A percentile compares a stretch with the other conserved stretches of the same genome.
Conservation (phyloP, 1,140 invertebrate genomes). For the Polyergus mexicanus region DNA sequence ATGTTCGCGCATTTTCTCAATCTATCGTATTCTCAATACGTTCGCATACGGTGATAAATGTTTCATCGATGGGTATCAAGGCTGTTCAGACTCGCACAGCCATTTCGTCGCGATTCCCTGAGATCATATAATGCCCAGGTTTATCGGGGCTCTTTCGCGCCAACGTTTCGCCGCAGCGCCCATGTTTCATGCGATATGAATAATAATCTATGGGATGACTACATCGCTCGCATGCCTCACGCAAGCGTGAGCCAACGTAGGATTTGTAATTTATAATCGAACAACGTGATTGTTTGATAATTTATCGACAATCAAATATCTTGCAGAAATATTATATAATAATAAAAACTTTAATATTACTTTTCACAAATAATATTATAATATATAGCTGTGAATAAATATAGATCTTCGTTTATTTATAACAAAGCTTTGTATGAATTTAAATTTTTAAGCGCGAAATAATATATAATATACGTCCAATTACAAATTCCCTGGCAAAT, state of each 20-base stretch:
- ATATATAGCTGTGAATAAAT: not conserved
- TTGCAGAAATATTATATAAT: not conserved
- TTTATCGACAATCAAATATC: not conserved
- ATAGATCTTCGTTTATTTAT: not conserved
- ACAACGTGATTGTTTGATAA: not conserved
- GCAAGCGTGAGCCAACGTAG: slow-evolving; percentile 55
- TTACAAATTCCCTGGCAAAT: slow-evolving; percentile 34
- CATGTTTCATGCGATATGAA: slow-evolving; percentile 85
- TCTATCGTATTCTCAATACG: not conserved
- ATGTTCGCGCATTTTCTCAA: not conserved
- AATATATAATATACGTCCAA: not conserved
- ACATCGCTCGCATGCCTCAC: slow-evolving; percentile 66
- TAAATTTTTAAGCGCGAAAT: slow-evolving; percentile 38
- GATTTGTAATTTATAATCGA: slow-evolving; percentile 40
- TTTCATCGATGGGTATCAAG: slow-evolving; percentile 16
- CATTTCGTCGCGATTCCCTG: slow-evolving; percentile 47
- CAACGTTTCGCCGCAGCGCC: slow-evolving; percentile 82
- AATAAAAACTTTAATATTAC: not conserved
- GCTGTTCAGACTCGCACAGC: not conserved
- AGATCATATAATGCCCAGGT: not conserved
- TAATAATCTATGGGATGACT: slow-evolving; percentile 80
- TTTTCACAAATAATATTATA: not conserved
- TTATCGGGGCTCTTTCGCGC: slow-evolving; percentile 58
- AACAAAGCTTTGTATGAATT: not conserved
- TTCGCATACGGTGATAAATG: not conserved